Percentiles rank a stretch among this genome's conserved stretches.
Conservation (phyloP, 2,797 vertebrate species). For the Aselliscus stoliczkanus region DNA sequence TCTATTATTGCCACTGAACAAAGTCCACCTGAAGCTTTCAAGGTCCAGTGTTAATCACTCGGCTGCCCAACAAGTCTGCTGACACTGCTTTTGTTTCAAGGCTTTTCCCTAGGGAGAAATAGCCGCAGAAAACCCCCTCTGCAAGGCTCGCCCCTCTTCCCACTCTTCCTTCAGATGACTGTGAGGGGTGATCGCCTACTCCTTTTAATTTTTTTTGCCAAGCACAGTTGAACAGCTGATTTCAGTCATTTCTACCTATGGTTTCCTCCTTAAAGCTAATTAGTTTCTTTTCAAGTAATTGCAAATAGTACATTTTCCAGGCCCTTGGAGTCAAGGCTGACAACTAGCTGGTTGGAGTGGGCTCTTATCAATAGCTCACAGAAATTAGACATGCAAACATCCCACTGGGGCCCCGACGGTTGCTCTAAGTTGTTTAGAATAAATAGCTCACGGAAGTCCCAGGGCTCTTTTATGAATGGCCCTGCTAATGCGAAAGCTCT, state of each 20-base stretch:
- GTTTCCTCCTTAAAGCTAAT: slow-evolving; percentile 86
- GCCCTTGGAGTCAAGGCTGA: slow-evolving; percentile 80
- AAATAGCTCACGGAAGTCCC: slow-evolving; percentile 73
- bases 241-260: slow-evolving; percentile 86
- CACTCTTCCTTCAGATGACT: background rate
- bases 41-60: background rate
- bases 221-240: slow-evolving; percentile 80
- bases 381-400: slow-evolving; percentile 82
- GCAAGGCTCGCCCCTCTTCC: background rate
- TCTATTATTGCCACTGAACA: background rate
- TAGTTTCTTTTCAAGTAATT: slow-evolving; percentile 86
- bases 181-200: slow-evolving; percentile 2
- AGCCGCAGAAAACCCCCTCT: background rate
- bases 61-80: background rate
- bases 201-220: slow-evolving; percentile 67
- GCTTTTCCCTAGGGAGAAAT: background rate
- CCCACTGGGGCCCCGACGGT: slow-evolving; percentile 77
- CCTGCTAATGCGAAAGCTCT: background rate
- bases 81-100: background rate
- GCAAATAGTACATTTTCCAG: slow-evolving; percentile 82
- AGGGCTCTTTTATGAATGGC: slow-evolving; percentile 75
- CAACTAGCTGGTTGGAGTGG: slow-evolving; percentile 82
- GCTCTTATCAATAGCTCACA: slow-evolving; percentile 80
- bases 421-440: slow-evolving; percentile 80
- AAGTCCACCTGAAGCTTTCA: background rate